Conservation (phyloP, 2,113 vertebrate species). For the Gracilinanus agilis region DNA sequence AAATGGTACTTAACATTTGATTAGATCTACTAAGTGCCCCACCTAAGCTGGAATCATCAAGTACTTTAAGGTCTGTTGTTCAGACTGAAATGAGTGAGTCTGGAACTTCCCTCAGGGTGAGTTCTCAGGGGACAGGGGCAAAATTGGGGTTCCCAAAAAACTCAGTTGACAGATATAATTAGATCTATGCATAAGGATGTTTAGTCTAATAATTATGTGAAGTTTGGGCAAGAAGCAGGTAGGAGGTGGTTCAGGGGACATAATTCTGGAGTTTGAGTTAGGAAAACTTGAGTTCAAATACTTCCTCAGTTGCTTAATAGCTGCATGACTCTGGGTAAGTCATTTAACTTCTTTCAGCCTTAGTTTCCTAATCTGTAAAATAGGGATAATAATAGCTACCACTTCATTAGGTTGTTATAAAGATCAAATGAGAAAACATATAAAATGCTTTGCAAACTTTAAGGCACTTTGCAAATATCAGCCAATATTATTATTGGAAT, state of each 20-base stretch:
- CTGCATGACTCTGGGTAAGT: too few relatives aligned
- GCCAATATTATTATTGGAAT: background rate
- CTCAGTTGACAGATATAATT: background rate
- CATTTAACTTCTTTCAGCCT: background rate
- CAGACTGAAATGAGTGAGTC: too few relatives aligned
- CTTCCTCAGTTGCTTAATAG: background rate
- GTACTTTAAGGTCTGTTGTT: too few relatives aligned
- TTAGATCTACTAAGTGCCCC: too few relatives aligned
- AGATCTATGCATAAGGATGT: background rate
- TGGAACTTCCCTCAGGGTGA: too few relatives aligned
- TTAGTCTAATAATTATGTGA: background rate
- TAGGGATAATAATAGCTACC: background rate
- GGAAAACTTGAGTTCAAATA: background rate
- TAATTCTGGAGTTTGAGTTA: background rate
- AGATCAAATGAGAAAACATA: background rate
- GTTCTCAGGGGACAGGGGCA: too few relatives aligned
- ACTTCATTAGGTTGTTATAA: background rate
- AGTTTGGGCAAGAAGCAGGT: background rate
- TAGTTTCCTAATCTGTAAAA: background rate
- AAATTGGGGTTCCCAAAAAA: too few relatives aligned
- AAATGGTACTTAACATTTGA: too few relatives aligned
- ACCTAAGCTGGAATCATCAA: too few relatives aligned
- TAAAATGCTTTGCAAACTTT: background rate
- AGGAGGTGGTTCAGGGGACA: background rate
- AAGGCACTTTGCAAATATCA: background rate